These are phyloP conservation scores for Thamnaconus septentrionalis DNA, from an alignment of 2,113 vertebrate species.

Conservation along the genomic window DNA sequence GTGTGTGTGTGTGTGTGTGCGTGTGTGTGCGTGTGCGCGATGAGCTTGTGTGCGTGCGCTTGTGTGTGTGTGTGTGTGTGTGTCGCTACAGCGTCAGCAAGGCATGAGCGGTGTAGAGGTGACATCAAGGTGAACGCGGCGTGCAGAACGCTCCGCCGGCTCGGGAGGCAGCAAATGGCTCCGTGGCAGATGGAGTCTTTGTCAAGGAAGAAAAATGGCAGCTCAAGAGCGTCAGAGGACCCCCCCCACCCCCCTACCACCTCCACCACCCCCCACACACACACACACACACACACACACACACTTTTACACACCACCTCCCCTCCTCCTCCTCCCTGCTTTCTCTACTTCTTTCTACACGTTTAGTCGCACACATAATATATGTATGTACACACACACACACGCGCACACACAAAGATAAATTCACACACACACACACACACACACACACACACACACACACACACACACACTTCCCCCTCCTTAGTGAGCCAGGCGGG, in stretches of 20 bases:
- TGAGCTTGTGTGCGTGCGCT: constrained; percentile 13
- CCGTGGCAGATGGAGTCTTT: constrained; percentile 98
- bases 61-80: constrained; percentile 18
- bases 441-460: constrained; percentile 39
- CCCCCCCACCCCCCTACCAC: constrained; percentile 41
- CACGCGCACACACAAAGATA: constrained; percentile 4
- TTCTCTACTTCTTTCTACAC: constrained; percentile 16
- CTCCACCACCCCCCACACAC: not conserved
- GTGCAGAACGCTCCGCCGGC: constrained; percentile 86
- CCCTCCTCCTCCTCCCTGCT: constrained; percentile 21
- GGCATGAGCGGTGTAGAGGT: constrained; percentile 81
- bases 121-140: constrained; percentile 92
- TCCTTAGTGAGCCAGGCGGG: constrained; percentile 52
- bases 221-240: constrained; percentile 80
- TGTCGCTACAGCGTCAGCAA: constrained; percentile 67
- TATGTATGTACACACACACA: constrained; percentile 14
- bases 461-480: constrained; percentile 2
- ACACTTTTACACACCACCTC: constrained; percentile 19
- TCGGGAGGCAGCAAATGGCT: constrained; percentile 91
- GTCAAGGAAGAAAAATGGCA: constrained; percentile 98
- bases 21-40: not conserved
- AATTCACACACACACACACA: constrained; percentile 22
- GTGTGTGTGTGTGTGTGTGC: constrained; percentile 39
- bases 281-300: constrained; percentile 12
- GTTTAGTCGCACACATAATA: constrained; percentile 35